A percentile compares a stretch with the other conserved stretches of the same genome.
Conservation (phyloP, 1,140 invertebrate genomes). For the Hycleus cichorii region DNA sequence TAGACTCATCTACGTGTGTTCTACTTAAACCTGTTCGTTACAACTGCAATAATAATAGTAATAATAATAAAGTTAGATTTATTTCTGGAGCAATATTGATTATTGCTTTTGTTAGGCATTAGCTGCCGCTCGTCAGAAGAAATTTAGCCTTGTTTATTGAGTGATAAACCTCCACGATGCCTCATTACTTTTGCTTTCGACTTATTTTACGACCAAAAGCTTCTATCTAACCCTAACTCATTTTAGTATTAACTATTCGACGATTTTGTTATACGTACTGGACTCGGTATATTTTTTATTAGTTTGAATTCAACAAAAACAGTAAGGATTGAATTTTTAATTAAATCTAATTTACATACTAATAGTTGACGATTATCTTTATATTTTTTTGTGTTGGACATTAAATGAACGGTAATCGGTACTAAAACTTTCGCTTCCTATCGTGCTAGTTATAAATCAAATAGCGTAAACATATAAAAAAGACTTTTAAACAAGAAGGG, state of each 20-base stretch:
- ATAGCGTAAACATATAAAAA: slow-evolving; percentile 18
- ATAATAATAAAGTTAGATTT: slow-evolving; percentile 12
- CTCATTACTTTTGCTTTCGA: slow-evolving; percentile 16
- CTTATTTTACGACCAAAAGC: slow-evolving; percentile 12
- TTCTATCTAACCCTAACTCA: too few species aligned
- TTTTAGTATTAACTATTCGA: too few species aligned
- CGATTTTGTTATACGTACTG: too few species aligned
- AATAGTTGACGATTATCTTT: too few species aligned
- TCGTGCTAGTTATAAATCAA: slow-evolving; percentile 13
- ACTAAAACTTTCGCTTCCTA: slow-evolving; percentile 11
- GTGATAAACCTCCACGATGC: slow-evolving; percentile 17
- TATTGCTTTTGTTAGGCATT: slow-evolving; percentile 11
- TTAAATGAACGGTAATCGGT: slow-evolving; percentile 14
- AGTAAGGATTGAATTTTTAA: too few species aligned
- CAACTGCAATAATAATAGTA: too few species aligned
- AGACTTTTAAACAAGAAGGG: slow-evolving; percentile 17
- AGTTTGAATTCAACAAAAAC: too few species aligned
- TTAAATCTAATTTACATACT: too few species aligned
- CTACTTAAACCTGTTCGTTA: background rate
- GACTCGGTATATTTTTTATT: too few species aligned
- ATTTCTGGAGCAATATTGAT: slow-evolving; percentile 12
- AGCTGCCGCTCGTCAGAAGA: slow-evolving; percentile 11
- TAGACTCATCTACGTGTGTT: slow-evolving; percentile 8
- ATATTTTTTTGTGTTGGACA: background rate
- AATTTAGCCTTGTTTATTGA: slow-evolving; percentile 15